Conservation (phyloP, 2,888 invertebrate genomes). For the Tuberolachnus salignus region DNA sequence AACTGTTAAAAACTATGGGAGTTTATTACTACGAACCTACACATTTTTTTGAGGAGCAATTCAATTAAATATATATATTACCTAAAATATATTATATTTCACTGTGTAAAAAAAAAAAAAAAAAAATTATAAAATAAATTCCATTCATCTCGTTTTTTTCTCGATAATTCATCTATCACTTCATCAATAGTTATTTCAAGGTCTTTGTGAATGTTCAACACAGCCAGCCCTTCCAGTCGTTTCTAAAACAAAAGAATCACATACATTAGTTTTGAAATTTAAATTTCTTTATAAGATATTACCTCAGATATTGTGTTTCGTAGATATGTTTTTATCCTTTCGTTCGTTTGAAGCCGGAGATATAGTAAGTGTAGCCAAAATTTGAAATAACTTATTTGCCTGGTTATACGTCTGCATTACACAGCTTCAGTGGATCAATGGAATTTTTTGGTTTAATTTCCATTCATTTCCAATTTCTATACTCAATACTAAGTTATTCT, state of each 20-base stretch:
- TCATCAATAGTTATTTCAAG: constrained; percentile 5
- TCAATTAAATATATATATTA: too few species aligned
- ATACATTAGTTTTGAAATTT: constrained; percentile 6
- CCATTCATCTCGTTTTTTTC: not conserved
- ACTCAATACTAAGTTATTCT: too few species aligned
- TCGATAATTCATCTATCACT: too few species aligned
- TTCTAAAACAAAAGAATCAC: constrained; percentile 21
- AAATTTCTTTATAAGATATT: constrained; percentile 18
- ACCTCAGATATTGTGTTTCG: not conserved
- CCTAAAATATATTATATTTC: not conserved
- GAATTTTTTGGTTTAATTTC: constrained; percentile 9
- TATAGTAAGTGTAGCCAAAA: too few species aligned
- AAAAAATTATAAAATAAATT: constrained; percentile 9
- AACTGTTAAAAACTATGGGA: too few species aligned
- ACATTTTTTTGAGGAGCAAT: too few species aligned
- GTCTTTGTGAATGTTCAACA: not conserved
- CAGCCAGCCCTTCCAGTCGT: not conserved
- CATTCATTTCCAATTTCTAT: too few species aligned
- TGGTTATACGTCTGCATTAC: not conserved
- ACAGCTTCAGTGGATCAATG: not conserved
- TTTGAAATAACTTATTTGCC: too few species aligned
- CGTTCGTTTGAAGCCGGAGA: too few species aligned
- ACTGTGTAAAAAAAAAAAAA: too few species aligned
- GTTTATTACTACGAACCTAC: too few species aligned
- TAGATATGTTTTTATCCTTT: too few species aligned